Percentiles rank a stretch among this genome's conserved stretches.
phyloP scores from a whole-genome alignment of 1,140 invertebrate species.

The Aradophagus sp. region DNA sequence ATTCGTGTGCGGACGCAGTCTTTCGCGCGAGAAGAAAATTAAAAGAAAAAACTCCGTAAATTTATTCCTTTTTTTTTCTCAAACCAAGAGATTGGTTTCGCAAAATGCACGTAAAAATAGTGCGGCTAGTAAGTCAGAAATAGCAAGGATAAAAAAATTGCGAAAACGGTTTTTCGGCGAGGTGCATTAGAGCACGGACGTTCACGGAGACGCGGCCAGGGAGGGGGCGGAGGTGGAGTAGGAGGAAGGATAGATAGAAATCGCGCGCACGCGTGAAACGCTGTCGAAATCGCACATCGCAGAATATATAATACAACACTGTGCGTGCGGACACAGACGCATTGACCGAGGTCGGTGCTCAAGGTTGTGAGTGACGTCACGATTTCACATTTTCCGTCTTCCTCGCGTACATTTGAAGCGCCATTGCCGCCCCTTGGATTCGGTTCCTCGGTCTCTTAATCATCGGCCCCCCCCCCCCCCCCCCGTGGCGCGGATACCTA shows the following conservation, averaged over 20 bases:
- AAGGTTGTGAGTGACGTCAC: constrained; percentile 72
- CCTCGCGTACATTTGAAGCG: constrained; percentile 2
- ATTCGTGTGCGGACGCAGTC: too few species aligned
- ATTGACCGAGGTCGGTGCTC: constrained; percentile 72
- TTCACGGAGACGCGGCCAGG: too few species aligned
- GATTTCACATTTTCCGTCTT: constrained; percentile 31
- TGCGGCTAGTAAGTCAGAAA: constrained; percentile 10
- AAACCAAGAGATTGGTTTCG: too few species aligned
- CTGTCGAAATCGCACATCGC: constrained; percentile 33
- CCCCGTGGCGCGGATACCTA: constrained; percentile 10
- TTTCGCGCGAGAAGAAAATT: too few species aligned
- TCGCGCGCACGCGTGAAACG: constrained; percentile 45
- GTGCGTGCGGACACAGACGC: constrained; percentile 62
- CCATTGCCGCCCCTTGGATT: constrained; percentile 16
- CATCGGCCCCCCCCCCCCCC: constrained; percentile 11
- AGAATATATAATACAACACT: constrained; percentile 52
- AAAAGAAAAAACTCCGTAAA: too few species aligned
- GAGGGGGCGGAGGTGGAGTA: too few species aligned
- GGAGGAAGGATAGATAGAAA: constrained; percentile 12
- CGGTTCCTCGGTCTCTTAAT: constrained; percentile 24
- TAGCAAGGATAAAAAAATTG: constrained; percentile 17
- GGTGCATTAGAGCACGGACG: constrained; percentile 23
- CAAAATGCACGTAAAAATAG: constrained; percentile 26
- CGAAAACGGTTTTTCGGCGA: constrained; percentile 29
- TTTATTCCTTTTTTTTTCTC: too few species aligned